Evolutionary conservation across 2,888 invertebrate species (phyloP), one percentile per base, ranked within the genome.

Genomic region (Amphipyra berbera): DNA sequence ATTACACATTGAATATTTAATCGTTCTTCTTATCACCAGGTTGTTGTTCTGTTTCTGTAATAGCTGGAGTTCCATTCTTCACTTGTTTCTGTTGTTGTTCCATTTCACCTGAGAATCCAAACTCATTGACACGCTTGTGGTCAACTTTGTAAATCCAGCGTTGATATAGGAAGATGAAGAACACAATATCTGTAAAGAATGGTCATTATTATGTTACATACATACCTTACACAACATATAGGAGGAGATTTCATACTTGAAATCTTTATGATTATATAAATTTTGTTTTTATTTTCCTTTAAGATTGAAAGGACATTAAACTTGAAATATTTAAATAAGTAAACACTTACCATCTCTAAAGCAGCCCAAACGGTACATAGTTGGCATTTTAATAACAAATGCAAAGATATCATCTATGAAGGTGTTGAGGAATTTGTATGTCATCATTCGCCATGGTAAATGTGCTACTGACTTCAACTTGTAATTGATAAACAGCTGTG

Each of bases 341-440:
- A 6, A 40, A 57, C 60, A 90, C 93, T 89, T 88, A 97, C 97
- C 98, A 95, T 99, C 99, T 90, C 99, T 96, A 95, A 99, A 99
- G 94, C 99, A 99, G 42, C 99, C 99, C 82, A 99, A 91, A 79
- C 99, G 96, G 88, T 99, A 99, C 96, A 99, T 97, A 0, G 99
- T 99, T 33, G 99, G 99, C 99, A 99, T 99, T 95, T 99, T 99
- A 82, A 99, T 99, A 71, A 99, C 99, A 95, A 99, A 99, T 64
- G 99, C 99, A 95, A 99, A 99, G 83, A 99, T 98, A 91, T 99
- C 99, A 95, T 99, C 99, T 83, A 99, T 99, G 92, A 99, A 99
- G 21, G 99, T 99, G 91, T 99, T 99, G 62, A 99, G 96, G 90
- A 99, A 99, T 95, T 99, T 99, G 92, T 99, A 99, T 9, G 99